Percentiles rank a stretch among this genome's conserved stretches.
Evolutionary conservation across 1,140 invertebrate species (phyloP).

Genomic region (Phymastichus coffea): DNA sequence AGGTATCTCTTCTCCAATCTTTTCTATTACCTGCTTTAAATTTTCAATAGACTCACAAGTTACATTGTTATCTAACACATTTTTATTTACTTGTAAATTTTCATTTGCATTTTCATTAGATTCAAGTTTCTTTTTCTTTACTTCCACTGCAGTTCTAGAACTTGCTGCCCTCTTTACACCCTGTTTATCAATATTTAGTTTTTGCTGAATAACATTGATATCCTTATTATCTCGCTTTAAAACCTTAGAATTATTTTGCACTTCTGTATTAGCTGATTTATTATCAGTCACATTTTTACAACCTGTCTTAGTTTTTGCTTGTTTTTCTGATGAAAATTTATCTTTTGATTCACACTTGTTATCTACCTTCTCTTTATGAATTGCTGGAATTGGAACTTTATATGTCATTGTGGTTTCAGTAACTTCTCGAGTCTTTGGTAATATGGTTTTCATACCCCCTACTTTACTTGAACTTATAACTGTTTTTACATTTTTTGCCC

Average conservation of each 20-base stretch:
- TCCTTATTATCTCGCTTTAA: conserved; percentile 22
- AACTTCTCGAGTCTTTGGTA: conserved; percentile 53
- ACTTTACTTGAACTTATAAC: conserved; percentile 52
- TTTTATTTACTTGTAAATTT: conserved; percentile 19
- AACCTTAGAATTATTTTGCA: conserved; percentile 11
- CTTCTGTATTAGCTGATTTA: neutral
- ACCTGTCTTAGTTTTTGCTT: conserved; percentile 12
- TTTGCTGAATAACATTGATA: conserved; percentile 21
- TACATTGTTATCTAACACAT: conserved; percentile 33
- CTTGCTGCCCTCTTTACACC: conserved; percentile 29
- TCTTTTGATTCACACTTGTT: conserved; percentile 23
- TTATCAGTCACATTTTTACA: conserved; percentile 6
- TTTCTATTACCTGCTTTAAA: conserved; percentile 44
- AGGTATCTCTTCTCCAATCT: conserved; percentile 39
- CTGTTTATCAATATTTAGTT: conserved; percentile 27
- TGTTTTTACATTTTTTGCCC: conserved; percentile 51
- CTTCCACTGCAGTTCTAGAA: conserved; percentile 16
- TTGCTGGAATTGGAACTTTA: conserved; percentile 70
- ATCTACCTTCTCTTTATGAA: conserved; percentile 52
- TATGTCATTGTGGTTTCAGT: conserved; percentile 69
- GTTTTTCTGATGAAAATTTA: neutral
- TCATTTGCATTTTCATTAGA: conserved; percentile 15
- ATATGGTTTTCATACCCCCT: conserved; percentile 48
- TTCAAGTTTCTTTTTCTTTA: conserved; percentile 27
- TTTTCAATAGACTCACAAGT: conserved; percentile 49